Evolutionary conservation across 2,113 vertebrate species (phyloP).

Genomic region (Tyto alba): DNA sequence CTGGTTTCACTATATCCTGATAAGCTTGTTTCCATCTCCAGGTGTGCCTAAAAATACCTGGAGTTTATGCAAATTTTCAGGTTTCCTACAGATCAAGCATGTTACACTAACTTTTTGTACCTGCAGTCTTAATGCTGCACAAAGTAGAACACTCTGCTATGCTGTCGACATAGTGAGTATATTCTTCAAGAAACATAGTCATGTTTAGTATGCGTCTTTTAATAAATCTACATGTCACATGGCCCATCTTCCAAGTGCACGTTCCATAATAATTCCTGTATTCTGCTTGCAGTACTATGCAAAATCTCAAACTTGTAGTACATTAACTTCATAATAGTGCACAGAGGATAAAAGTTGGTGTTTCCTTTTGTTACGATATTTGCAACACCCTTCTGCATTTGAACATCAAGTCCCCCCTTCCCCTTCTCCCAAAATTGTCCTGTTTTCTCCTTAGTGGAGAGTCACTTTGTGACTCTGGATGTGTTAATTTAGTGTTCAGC

Average conservation of each 20-base stretch:
- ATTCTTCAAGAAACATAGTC: neutral
- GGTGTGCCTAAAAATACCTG: neutral
- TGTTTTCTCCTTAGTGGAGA: neutral
- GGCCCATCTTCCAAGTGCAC: neutral
- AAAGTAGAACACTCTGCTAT: neutral
- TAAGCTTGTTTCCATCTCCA: neutral
- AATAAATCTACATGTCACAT: neutral
- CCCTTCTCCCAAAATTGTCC: conserved; percentile 11
- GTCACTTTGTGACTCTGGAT: conserved; percentile 20
- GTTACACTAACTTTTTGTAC: neutral
- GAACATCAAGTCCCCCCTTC: neutral
- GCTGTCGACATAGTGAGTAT: neutral
- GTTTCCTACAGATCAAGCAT: neutral
- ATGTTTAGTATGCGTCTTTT: neutral
- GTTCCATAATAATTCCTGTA: neutral
- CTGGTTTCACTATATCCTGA: neutral
- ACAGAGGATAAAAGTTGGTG: neutral
- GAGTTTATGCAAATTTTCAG: neutral
- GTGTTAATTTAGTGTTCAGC: neutral
- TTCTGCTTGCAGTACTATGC: neutral
- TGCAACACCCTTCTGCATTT: neutral
- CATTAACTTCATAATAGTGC: neutral
- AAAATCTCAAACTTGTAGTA: neutral
- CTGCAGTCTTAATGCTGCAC: neutral
- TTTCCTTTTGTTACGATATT: neutral